Evolutionary conservation across 1,140 invertebrate genomes (phyloP), one percentile per base, ranked within the genome.

Genomic region (Geopemphigus sp.): DNA sequence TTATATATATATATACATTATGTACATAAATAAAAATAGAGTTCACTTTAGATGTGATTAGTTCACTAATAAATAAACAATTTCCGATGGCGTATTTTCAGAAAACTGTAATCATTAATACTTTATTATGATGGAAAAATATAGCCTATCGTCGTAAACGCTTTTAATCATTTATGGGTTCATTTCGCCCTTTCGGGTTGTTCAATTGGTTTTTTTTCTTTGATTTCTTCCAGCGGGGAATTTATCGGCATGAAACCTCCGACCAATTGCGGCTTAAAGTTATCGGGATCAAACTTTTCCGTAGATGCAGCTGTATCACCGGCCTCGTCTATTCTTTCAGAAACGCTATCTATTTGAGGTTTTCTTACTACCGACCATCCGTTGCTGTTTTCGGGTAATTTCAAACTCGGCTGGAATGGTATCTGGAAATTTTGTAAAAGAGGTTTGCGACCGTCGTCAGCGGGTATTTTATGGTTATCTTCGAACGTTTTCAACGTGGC

Each of bases 191-290:
- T 64, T 47, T 78, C 74, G 5, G 74, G 26, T 61, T 50, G 53
- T 57, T 76, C 72, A 57, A 19, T 24, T 53, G 45, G 19, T 61
- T 80, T 63, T 50, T 54, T 50, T 32, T 81, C 80, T 47, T 59
- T 78, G 19, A 70, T 63, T 29, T 83, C 82, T n/a, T 74, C 59
- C 53, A 24, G 12, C 17, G 80, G 76, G 22, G 83, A 82, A 24
- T 82, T 26, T 66, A 91, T 90, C 0, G 91, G 91, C 81, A 90
- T 89, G 81, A 92, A 92, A 0, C 91, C 91, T 2, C 90, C 89
- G 81, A 90, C 89, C 8, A 91, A 83, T 82, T 91, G 89, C 0
- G 91, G 91, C 82, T 91, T 90, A 82, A 92, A 92, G 81, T 88
- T 90, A 66, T 91, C 89, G 10, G 89, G 85, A 81, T 92, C 90